Conservation (phyloP, 2,113 vertebrate species). For the Petroica traversi region DNA sequence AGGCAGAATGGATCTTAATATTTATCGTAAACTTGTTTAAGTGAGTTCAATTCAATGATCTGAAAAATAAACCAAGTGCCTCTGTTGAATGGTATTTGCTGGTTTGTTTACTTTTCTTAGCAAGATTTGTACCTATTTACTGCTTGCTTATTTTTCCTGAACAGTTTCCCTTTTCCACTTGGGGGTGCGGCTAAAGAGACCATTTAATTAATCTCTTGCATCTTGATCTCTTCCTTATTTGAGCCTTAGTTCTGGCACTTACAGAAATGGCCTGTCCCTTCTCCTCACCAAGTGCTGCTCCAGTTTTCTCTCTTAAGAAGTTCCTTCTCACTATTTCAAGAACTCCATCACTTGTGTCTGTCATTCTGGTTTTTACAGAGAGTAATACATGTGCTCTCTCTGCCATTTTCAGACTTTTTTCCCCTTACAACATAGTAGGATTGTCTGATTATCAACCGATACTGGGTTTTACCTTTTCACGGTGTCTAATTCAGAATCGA, state of each 20-base stretch:
- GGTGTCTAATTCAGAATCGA: background rate
- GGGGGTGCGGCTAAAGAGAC: background rate
- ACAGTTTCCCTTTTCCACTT: background rate
- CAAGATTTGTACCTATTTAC: background rate
- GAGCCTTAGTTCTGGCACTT: background rate
- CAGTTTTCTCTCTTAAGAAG: background rate
- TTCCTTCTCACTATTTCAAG: background rate
- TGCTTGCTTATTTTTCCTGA: background rate
- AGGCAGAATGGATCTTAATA: background rate
- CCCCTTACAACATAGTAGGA: fast-evolving
- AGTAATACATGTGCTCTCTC: background rate
- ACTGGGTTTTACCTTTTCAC: background rate
- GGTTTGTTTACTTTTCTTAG: background rate
- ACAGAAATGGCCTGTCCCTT: background rate
- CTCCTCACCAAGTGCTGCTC: background rate
- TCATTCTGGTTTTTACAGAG: background rate
- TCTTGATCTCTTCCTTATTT: background rate
- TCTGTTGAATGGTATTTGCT: background rate
- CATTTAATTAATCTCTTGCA: background rate
- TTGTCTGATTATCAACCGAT: background rate
- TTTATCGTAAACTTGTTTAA: background rate
- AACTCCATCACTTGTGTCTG: background rate
- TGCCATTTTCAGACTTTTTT: background rate
- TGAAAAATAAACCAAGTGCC: background rate
- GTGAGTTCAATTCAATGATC: background rate